Conservation (phyloP, 2,113 vertebrate genomes). For the Miniopterus natalensis region DNA sequence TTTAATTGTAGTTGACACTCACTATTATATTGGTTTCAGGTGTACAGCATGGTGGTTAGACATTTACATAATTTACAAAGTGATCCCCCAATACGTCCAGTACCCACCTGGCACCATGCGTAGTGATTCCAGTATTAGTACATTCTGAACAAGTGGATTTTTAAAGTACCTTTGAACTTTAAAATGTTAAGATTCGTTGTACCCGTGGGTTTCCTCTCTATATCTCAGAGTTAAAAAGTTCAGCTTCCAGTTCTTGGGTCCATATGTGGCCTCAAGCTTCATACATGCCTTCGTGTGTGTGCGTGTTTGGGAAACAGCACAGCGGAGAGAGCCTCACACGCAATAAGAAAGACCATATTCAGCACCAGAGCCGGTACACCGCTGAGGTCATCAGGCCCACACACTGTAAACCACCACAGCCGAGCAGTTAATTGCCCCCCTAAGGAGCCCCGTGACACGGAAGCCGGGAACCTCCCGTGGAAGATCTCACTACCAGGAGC, state of each 20-base stretch:
- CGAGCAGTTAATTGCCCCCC: neutral
- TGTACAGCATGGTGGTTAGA: neutral
- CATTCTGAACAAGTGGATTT: neutral
- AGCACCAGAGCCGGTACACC: neutral
- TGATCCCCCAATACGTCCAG: neutral
- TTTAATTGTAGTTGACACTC: neutral
- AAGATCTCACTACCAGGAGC: neutral
- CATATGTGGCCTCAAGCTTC: neutral
- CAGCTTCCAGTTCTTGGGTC: neutral
- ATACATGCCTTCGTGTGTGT: neutral
- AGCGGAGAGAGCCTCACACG: neutral
- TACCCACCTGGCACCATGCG: neutral
- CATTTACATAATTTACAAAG: neutral
- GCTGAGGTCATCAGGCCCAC: neutral
- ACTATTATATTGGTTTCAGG: neutral
- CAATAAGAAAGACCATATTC: neutral
- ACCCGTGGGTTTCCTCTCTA: neutral
- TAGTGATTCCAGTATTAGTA: neutral
- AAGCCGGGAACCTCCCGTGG: neutral
- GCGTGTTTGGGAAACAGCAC: neutral
- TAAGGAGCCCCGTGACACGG: neutral
- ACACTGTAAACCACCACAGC: neutral
- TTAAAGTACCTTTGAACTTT: neutral
- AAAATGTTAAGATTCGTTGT: neutral
- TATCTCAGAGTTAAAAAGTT: neutral